These are phyloP conservation scores for Atta cephalotes DNA, from an alignment of 1,140 invertebrate genomes.

Conservation along the genomic window DNA sequence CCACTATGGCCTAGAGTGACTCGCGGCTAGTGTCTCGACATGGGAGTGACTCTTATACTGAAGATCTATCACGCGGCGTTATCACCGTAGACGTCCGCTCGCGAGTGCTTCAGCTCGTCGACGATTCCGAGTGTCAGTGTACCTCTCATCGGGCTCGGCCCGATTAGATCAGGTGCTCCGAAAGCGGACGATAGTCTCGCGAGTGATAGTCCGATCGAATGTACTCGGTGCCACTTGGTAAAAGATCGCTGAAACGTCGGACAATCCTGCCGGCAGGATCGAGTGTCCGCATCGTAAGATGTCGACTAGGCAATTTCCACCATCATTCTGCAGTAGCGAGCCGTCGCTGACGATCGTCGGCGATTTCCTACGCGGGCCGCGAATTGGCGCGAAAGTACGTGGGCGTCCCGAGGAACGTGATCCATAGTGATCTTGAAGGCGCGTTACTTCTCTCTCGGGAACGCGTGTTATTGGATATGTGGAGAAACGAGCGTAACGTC, in stretches of 20 bases:
- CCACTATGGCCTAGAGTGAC: constrained; percentile 52
- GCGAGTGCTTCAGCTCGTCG: constrained; percentile 14
- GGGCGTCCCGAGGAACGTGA: constrained; percentile 19
- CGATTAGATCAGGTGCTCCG: constrained; percentile 14
- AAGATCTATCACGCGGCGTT: constrained; percentile 53
- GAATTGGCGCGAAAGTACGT: constrained; percentile 42
- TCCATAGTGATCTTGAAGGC: constrained; percentile 48
- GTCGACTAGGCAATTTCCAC: constrained; percentile 42
- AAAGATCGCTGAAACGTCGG: background rate
- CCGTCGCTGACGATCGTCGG: constrained; percentile 23
- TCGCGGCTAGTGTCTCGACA: constrained; percentile 38
- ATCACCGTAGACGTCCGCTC: constrained; percentile 34
- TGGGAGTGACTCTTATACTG: constrained; percentile 54
- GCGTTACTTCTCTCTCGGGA: background rate
- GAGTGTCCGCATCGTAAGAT: constrained; percentile 51
- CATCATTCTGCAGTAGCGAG: constrained; percentile 7
- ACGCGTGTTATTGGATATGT: background rate
- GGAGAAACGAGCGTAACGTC: constrained; percentile 28
- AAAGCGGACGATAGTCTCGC: background rate
- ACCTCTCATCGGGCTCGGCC: no score
- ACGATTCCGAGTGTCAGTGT: constrained; percentile 40
- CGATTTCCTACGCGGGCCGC: constrained; percentile 6
- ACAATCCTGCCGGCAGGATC: constrained; percentile 12
- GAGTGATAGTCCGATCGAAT: background rate
- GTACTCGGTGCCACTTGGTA: background rate